A percentile compares a stretch with the other conserved stretches of the same genome.
Conservation (phyloP, 2,113 vertebrate species). For the Trogon surrucura region DNA sequence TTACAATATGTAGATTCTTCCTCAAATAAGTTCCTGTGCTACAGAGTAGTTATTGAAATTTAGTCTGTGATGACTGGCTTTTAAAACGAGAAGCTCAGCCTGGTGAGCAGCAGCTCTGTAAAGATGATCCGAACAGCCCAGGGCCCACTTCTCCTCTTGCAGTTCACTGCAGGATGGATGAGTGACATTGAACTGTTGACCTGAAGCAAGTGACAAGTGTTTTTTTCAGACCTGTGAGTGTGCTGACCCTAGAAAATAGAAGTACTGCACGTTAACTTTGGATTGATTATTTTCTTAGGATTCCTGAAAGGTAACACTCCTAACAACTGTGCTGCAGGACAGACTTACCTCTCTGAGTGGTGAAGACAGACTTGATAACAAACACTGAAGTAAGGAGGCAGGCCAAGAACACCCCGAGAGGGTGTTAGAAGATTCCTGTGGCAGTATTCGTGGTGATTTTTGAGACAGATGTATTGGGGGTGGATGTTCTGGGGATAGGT, state of each 20-base stretch:
- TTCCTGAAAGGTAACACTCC: not conserved
- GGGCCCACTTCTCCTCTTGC: not conserved
- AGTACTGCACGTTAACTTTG: not conserved
- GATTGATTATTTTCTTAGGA: slow-evolving; percentile 15
- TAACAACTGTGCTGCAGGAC: not conserved
- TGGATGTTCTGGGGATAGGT: not conserved
- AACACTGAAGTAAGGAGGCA: not conserved
- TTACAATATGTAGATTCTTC: not conserved
- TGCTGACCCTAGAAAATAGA: not conserved
- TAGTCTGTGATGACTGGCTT: not conserved
- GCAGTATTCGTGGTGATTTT: slow-evolving; percentile 5
- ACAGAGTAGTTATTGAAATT: not conserved
- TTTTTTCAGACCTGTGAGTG: not conserved
- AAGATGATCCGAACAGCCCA: not conserved
- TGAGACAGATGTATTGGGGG: not conserved
- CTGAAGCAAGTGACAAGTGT: not conserved
- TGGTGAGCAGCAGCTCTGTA: not conserved
- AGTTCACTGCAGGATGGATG: not conserved
- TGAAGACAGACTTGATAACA: not conserved
- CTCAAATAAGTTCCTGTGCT: not conserved
- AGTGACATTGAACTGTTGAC: not conserved
- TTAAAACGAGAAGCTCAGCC: not conserved
- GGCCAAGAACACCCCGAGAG: not conserved
- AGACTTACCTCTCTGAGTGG: not conserved
- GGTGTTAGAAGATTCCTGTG: slow-evolving; percentile 3